These are phyloP conservation scores for Vespertilio murinus DNA, from an alignment of 2,797 vertebrate species.

Conservation along the genomic window DNA sequence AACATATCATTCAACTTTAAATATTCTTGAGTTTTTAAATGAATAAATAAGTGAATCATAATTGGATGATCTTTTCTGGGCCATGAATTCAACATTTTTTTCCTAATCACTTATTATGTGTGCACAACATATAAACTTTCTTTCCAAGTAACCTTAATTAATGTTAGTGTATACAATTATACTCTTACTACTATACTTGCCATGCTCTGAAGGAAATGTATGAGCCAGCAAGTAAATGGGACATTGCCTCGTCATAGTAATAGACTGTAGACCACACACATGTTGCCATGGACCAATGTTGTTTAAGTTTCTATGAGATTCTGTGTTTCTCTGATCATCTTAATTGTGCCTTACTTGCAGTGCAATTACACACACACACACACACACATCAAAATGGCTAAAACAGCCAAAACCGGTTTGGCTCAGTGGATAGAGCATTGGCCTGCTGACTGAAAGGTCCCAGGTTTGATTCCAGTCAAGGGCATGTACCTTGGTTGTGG, in stretches of 20 bases:
- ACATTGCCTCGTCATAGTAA: neutral
- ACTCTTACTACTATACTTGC: neutral
- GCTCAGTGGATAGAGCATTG: too few relatives aligned
- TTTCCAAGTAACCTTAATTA: neutral
- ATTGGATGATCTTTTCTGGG: neutral
- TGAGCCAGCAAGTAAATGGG: neutral
- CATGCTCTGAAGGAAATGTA: neutral
- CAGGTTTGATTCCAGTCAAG: too few relatives aligned
- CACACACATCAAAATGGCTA: neutral
- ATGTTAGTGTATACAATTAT: neutral
- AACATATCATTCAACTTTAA: neutral
- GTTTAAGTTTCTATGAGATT: neutral
- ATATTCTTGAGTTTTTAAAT: neutral
- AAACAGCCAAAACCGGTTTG: neutral
- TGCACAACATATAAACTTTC: neutral
- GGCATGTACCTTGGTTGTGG: too few relatives aligned
- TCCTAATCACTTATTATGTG: neutral
- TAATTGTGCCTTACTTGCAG: neutral
- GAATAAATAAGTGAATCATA: neutral
- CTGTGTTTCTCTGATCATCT: neutral
- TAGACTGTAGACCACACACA: neutral
- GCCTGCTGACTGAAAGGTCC: too few relatives aligned
- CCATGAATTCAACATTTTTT: neutral
- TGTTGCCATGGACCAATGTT: neutral
- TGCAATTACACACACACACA: neutral